A percentile compares a stretch with the other conserved stretches of the same genome.
These are phyloP conservation scores for Cotesia typhae DNA, from an alignment of 1,140 invertebrate genomes.

Conservation along the genomic window DNA sequence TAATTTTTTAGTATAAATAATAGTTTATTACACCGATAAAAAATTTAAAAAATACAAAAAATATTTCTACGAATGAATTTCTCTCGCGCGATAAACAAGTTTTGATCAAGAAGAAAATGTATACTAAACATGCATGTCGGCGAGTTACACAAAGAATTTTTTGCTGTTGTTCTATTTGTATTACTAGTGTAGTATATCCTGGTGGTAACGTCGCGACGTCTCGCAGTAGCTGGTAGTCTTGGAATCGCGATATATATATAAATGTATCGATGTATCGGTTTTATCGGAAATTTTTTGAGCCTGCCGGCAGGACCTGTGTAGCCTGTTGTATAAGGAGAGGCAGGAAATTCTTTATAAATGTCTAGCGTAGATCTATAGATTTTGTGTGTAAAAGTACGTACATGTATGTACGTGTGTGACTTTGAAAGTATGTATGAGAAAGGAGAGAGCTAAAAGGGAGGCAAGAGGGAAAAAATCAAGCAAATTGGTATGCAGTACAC, in stretches of 20 bases:
- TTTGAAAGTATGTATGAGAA: conserved; percentile 2
- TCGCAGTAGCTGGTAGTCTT: no score
- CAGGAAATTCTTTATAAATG: conserved; percentile 44
- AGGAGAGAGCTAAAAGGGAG: conserved; percentile 36
- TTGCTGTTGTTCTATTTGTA: no score
- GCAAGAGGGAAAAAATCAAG: conserved; percentile 58
- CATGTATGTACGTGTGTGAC: background rate
- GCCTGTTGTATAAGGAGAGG: conserved; percentile 48
- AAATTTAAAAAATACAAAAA: conserved; percentile 3
- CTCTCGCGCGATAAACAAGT: background rate
- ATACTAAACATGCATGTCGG: no score
- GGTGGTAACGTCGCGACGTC: no score
- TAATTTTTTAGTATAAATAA: no score
- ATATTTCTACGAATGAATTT: conserved; percentile 3
- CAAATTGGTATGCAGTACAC: conserved; percentile 66
- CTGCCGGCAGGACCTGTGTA: conserved; percentile 11
- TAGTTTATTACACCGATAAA: no score
- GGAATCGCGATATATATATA: no score
- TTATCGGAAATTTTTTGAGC: no score
- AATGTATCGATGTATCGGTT: no score
- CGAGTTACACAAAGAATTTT: no score
- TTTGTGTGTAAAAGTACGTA: conserved; percentile 1
- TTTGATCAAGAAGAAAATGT: no score
- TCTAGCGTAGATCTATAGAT: background rate
- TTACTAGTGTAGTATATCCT: no score